phyloP scores from a whole-genome alignment of 1,140 invertebrate genomes.

The Orius laevigatus region DNA sequence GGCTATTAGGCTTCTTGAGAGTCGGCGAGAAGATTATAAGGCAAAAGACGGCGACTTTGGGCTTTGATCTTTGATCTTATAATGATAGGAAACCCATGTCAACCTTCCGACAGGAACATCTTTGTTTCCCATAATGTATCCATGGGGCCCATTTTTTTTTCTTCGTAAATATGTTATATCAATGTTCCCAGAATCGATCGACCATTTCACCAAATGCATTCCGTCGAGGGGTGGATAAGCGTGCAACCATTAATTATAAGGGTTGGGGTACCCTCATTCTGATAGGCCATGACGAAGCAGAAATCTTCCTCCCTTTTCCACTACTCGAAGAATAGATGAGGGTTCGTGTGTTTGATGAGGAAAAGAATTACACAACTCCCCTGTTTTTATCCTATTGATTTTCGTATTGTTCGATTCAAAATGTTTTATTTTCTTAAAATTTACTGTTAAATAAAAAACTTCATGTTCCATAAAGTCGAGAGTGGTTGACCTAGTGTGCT shows the following conservation, averaged over 20 bases:
- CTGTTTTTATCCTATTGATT: too few species aligned
- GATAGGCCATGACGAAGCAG: slow-evolving; percentile 5
- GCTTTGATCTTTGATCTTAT: slow-evolving; percentile 13
- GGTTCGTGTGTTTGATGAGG: too few species aligned
- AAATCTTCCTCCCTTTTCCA: not conserved
- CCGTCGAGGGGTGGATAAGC: slow-evolving; percentile 1
- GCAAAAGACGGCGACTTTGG: not conserved
- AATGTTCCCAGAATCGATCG: not conserved
- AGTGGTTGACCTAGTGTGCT: slow-evolving; percentile 14
- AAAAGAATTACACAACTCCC: too few species aligned
- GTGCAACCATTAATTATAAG: slow-evolving; percentile 8
- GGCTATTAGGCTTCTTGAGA: not conserved
- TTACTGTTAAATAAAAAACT: too few species aligned
- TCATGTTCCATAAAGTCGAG: not conserved
- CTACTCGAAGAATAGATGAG: too few species aligned
- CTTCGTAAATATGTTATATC: not conserved
- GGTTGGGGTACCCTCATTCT: slow-evolving; percentile 2
- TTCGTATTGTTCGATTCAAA: too few species aligned
- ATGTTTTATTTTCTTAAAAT: too few species aligned
- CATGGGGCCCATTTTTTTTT: not conserved
- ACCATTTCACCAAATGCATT: not conserved
- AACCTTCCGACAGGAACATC: not conserved
- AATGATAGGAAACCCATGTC: slow-evolving; percentile 15
- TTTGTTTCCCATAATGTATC: slow-evolving; percentile 1
- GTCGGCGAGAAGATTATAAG: slow-evolving; percentile 4